Percentiles rank a stretch among this genome's conserved stretches.
phyloP scores from a whole-genome alignment of 2,113 vertebrate genomes.

The Corvus moneduloides region DNA sequence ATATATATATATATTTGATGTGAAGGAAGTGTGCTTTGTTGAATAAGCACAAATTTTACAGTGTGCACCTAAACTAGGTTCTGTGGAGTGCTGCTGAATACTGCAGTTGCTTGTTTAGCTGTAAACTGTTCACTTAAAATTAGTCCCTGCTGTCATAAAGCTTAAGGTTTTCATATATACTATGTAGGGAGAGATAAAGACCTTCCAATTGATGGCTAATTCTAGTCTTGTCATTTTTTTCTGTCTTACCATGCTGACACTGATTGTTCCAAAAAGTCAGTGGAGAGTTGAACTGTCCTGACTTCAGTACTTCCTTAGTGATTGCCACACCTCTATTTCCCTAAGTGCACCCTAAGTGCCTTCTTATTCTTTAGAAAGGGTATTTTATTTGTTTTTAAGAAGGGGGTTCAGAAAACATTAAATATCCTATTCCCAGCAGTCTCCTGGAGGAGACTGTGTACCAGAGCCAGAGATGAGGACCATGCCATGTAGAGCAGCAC shows the following conservation, averaged over 20 bases:
- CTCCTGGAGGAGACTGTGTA: neutral
- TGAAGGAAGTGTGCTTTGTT: neutral
- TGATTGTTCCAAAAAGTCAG: neutral
- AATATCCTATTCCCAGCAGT: neutral
- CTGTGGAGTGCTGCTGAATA: neutral
- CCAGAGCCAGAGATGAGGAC: neutral
- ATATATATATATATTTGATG: neutral
- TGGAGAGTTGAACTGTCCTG: neutral
- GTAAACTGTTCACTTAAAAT: neutral
- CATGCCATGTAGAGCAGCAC: accelerated
- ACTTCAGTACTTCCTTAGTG: neutral
- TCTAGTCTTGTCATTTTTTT: neutral
- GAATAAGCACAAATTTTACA: conserved; percentile 8
- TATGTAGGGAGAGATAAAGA: neutral
- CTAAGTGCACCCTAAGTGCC: too few species aligned
- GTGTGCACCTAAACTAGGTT: neutral
- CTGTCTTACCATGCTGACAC: neutral
- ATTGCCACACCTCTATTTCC: neutral
- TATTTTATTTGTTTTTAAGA: neutral
- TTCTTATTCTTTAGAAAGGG: neutral
- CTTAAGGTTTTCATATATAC: neutral
- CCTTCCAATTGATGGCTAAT: neutral
- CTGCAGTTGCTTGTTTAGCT: neutral
- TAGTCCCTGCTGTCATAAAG: neutral
- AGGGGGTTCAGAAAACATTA: neutral